These are phyloP conservation scores for Uria aalge DNA, from an alignment of 2,113 vertebrate species.

Conservation along the genomic window DNA sequence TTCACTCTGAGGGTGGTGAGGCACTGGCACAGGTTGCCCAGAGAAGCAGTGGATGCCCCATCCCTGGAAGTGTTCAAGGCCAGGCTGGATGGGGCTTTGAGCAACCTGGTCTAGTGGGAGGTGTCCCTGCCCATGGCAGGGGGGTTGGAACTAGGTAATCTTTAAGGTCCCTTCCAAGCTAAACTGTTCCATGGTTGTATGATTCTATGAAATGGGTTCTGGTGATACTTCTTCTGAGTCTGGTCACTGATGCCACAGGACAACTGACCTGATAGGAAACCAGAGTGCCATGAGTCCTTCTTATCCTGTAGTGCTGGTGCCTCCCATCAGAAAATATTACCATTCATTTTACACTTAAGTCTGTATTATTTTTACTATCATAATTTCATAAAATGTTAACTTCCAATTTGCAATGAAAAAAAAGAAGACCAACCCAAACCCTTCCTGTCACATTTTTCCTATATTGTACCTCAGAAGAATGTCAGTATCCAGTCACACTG, in stretches of 20 bases:
- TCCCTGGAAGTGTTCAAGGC: too few species aligned
- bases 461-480: background rate
- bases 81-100: too few species aligned
- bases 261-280: background rate
- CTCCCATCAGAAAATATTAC: background rate
- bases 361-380: background rate
- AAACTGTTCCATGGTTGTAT: too few species aligned
- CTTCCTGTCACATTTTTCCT: background rate
- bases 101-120: too few species aligned
- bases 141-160: too few species aligned
- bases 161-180: too few species aligned
- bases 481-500: background rate
- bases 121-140: too few species aligned
- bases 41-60: too few species aligned
- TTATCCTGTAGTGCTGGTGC: background rate
- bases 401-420: background rate
- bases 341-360: background rate
- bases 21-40: too few species aligned
- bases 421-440: background rate
- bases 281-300: background rate
- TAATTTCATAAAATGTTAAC: background rate
- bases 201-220: background rate
- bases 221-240: background rate
- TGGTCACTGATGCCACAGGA: background rate
- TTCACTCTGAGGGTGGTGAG: too few species aligned